phyloP scores from a whole-genome alignment of 2,888 invertebrate species.

The Beris chalybata region DNA sequence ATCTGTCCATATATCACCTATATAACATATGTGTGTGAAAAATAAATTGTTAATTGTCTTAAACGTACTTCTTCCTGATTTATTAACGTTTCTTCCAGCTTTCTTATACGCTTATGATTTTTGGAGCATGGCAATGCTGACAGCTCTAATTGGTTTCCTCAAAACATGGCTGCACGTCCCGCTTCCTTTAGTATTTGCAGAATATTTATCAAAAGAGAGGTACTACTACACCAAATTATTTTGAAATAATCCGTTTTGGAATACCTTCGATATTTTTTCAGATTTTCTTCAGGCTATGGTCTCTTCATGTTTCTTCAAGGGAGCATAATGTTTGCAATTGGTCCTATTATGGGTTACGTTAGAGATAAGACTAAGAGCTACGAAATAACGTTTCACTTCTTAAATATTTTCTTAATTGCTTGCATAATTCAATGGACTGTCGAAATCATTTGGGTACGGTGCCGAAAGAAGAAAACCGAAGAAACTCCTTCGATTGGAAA shows the following conservation, averaged over 20 bases:
- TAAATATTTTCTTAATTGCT: slow-evolving; percentile 66
- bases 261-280: slow-evolving; percentile 34
- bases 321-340: slow-evolving; percentile 66
- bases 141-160: slow-evolving; percentile 67
- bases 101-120: slow-evolving; percentile 59
- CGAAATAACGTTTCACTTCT: slow-evolving; percentile 66
- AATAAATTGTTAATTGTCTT: too few relatives aligned
- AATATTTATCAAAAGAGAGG: slow-evolving; percentile 65
- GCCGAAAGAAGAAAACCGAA: background rate
- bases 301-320: slow-evolving; percentile 74
- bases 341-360: slow-evolving; percentile 68
- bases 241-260: background rate
- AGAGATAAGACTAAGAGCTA: slow-evolving; percentile 67
- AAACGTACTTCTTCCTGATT: too few relatives aligned
- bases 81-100: slow-evolving; percentile 48
- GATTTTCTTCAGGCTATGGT: slow-evolving; percentile 73
- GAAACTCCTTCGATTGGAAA: too few relatives aligned
- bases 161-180: slow-evolving; percentile 72
- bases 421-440: slow-evolving; percentile 71
- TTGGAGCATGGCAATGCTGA: slow-evolving; percentile 62
- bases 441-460: slow-evolving; percentile 55
- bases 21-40: too few relatives aligned
- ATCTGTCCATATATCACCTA: too few relatives aligned
- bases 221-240: slow-evolving; percentile 31
- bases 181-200: slow-evolving; percentile 69